These are phyloP conservation scores for Psylliodes chrysocephalus DNA, from an alignment of 2,888 invertebrate genomes.

Conservation along the genomic window DNA sequence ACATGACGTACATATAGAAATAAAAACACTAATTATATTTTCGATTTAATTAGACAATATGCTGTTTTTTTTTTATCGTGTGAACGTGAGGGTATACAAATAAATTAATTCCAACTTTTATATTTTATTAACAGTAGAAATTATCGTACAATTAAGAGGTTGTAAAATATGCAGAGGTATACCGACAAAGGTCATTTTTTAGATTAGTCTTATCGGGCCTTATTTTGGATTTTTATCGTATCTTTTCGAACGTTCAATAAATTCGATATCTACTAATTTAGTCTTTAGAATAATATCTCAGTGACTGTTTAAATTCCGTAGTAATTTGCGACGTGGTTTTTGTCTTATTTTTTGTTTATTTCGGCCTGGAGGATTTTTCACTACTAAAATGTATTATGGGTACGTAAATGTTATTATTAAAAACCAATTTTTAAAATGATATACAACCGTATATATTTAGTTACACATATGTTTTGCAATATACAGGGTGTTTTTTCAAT, in stretches of 20 bases:
- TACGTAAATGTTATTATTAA: too few species aligned
- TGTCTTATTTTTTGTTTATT: conserved; percentile 18
- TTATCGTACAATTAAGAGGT: not conserved
- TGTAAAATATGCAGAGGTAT: not conserved
- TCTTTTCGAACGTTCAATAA: too few species aligned
- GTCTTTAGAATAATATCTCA: not conserved
- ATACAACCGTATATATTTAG: too few species aligned
- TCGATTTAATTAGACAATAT: not conserved
- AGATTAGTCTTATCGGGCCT: not conserved
- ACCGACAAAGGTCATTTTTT: not conserved
- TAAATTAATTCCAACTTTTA: not conserved
- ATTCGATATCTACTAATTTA: not conserved
- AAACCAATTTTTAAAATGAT: too few species aligned
- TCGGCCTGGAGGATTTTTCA: conserved; percentile 38
- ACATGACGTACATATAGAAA: not conserved
- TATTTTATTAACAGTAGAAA: too few species aligned
- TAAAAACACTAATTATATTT: conserved; percentile 1
- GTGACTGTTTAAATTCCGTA: not conserved
- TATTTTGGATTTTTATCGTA: not conserved
- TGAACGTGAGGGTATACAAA: too few species aligned
- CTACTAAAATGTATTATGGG: conserved; percentile 17
- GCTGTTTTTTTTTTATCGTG: not conserved
- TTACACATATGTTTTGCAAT: too few species aligned
- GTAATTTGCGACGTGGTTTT: not conserved
- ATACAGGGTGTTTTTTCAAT: too few species aligned